These are phyloP conservation scores for Drosophila kanekoi DNA, from an alignment of 2,888 invertebrate species.

Conservation along the genomic window DNA sequence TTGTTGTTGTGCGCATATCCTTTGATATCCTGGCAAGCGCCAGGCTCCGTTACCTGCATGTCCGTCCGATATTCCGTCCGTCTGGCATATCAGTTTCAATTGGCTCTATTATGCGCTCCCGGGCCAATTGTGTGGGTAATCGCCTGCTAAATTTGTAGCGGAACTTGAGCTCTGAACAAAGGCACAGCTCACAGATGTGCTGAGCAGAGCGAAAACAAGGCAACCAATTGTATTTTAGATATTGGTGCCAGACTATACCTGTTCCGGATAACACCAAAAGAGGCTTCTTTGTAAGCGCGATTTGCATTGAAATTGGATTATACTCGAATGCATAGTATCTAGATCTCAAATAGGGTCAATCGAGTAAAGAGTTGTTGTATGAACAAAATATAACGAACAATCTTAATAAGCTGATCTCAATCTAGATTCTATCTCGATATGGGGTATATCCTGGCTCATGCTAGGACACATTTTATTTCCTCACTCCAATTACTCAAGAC, in stretches of 20 bases:
- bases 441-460: too few species aligned
- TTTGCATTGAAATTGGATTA: too few species aligned
- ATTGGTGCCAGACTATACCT: not conserved
- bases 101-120: slow-evolving; percentile 44
- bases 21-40: slow-evolving; percentile 58
- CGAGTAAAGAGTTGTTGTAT: too few species aligned
- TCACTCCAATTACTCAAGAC: too few species aligned
- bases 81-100: slow-evolving; percentile 56
- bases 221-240: not conserved
- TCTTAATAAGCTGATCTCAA: too few species aligned
- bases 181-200: not conserved
- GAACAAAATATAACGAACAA: too few species aligned
- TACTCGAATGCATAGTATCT: too few species aligned
- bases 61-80: slow-evolving; percentile 8
- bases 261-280: not conserved
- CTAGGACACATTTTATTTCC: too few species aligned
- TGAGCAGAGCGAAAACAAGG: not conserved
- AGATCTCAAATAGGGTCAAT: too few species aligned
- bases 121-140: slow-evolving; percentile 39
- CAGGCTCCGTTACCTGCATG: slow-evolving; percentile 53
- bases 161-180: slow-evolving; percentile 13
- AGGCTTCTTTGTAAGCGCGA: too few species aligned
- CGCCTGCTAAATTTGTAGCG: slow-evolving; percentile 17
- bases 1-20: slow-evolving; percentile 30
- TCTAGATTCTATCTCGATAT: too few species aligned